Conservation (phyloP, 2,797 vertebrate genomes). For the Protonibea diacanthus region DNA sequence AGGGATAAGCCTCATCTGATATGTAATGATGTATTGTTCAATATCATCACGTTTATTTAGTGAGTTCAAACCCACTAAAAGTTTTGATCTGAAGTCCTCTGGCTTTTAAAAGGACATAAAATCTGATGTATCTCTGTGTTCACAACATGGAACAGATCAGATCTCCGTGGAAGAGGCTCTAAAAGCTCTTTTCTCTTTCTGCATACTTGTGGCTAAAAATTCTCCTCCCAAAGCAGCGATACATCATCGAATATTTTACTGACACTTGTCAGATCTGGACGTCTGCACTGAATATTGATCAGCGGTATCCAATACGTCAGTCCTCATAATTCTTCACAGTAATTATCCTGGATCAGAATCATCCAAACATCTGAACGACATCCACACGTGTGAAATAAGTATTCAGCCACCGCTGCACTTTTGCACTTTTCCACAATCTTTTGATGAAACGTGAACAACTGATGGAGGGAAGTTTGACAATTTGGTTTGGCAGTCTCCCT, state of each 20-base stretch:
- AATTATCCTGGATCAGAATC: constrained; percentile 16
- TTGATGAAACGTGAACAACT: background rate
- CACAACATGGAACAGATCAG: background rate
- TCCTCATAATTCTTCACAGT: constrained; percentile 3
- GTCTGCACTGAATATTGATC: background rate
- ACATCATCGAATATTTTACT: constrained; percentile 49
- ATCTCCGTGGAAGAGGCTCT: background rate
- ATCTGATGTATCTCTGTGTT: constrained; percentile 21
- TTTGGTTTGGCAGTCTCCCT: background rate
- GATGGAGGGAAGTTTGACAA: background rate
- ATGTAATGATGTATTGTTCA: constrained; percentile 27
- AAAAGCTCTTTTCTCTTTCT: constrained; percentile 1
- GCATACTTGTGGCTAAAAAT: constrained; percentile 1
- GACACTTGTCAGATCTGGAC: constrained; percentile 44
- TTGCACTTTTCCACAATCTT: constrained; percentile 7
- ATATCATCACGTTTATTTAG: constrained; percentile 14
- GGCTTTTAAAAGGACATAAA: constrained; percentile 10
- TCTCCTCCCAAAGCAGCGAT: constrained; percentile 9
- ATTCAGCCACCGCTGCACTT: background rate
- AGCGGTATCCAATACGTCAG: background rate
- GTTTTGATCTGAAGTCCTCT: background rate
- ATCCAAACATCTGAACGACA: constrained; percentile 23
- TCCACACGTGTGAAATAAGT: background rate
- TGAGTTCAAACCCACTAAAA: constrained; percentile 4
- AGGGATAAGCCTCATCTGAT: background rate